phyloP scores from a whole-genome alignment of 2,113 vertebrate genomes.

The Prolemur simus region DNA sequence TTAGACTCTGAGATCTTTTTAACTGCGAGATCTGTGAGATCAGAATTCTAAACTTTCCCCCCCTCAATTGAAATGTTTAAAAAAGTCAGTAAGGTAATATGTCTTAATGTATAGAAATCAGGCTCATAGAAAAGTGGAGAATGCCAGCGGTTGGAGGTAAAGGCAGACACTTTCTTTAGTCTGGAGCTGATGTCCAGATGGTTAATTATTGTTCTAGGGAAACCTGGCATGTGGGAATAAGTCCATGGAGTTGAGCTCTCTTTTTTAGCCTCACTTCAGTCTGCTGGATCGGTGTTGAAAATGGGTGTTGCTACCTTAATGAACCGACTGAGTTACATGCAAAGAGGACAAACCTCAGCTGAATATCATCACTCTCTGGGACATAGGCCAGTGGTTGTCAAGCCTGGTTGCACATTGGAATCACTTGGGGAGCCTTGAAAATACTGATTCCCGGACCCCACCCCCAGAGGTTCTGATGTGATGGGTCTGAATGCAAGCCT shows the following conservation, averaged over 20 bases:
- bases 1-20: constrained; percentile 32
- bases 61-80: not conserved
- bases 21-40: not conserved
- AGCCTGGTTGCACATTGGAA: not conserved
- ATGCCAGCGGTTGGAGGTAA: not conserved
- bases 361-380: not conserved
- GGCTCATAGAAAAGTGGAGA: not conserved
- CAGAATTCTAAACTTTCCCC: not conserved
- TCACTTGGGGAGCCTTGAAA: not conserved
- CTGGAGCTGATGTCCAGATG: not conserved
- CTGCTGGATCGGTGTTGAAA: not conserved
- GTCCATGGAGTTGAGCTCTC: not conserved
- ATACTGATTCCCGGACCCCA: accelerated
- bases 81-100: not conserved
- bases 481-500: not conserved
- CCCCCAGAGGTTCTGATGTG: not conserved
- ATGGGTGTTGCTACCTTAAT: not conserved
- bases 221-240: not conserved
- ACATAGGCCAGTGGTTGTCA: accelerated
- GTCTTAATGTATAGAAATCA: not conserved
- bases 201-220: not conserved
- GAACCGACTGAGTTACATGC: not conserved
- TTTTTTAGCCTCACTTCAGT: not conserved
- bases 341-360: too few species aligned
- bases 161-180: not conserved